Percentiles rank a stretch among this genome's conserved stretches.
These are phyloP conservation scores for Watersipora subatra DNA, from an alignment of 1,140 invertebrate species.

Conservation along the genomic window DNA sequence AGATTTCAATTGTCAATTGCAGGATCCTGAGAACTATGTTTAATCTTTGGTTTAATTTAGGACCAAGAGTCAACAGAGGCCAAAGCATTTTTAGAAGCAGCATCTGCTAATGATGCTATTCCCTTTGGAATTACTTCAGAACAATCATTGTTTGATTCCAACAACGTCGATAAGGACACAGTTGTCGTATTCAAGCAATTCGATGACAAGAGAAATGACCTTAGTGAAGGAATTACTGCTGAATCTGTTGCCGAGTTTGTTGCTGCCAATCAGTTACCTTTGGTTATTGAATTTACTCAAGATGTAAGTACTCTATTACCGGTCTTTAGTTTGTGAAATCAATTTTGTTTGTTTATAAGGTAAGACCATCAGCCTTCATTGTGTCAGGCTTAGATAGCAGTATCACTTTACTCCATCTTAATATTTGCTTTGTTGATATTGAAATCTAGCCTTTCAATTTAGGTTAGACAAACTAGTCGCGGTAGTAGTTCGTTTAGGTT, in stretches of 20 bases:
- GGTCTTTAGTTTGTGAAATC: too few relatives aligned
- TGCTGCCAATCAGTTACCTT: slow-evolving; percentile 66
- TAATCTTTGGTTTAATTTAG: not conserved
- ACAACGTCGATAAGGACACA: slow-evolving; percentile 54
- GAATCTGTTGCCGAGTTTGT: slow-evolving; percentile 71
- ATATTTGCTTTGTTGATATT: too few relatives aligned
- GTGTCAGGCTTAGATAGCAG: too few relatives aligned
- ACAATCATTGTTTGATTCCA: slow-evolving; percentile 59
- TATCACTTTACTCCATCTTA: too few relatives aligned
- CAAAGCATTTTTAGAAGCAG: slow-evolving; percentile 68
- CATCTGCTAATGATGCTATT: slow-evolving; percentile 67
- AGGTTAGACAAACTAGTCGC: too few relatives aligned
- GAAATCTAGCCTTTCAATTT: too few relatives aligned
- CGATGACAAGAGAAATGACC: slow-evolving; percentile 75
- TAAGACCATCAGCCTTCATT: too few relatives aligned
- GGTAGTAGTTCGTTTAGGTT: too few relatives aligned
- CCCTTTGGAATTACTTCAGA: slow-evolving; percentile 71
- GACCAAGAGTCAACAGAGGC: slow-evolving; percentile 50
- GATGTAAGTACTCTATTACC: slow-evolving; percentile 19
- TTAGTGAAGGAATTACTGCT: slow-evolving; percentile 53
- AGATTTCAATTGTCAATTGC: not conserved
- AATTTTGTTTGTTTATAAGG: not conserved
- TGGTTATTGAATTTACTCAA: slow-evolving; percentile 90
- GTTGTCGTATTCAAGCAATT: slow-evolving; percentile 87
- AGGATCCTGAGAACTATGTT: not conserved